A percentile compares a stretch with the other conserved stretches of the same genome.
These are phyloP conservation scores for Latrodectus geometricus DNA, from an alignment of 1,140 invertebrate species.

Conservation along the genomic window DNA sequence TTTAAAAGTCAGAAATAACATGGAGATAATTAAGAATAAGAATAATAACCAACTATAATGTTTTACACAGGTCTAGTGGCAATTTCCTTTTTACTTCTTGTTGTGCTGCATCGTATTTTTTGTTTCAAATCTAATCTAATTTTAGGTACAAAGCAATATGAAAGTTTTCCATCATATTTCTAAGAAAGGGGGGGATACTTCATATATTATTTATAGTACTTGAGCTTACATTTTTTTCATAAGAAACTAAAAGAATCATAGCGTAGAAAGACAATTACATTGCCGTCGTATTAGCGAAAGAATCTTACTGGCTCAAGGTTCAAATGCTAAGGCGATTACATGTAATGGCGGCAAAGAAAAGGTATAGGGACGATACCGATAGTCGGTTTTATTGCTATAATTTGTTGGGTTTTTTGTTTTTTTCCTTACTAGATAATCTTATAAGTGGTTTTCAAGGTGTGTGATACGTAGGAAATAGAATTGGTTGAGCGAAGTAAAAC, in stretches of 20 bases:
- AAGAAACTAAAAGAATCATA: conserved; percentile 33
- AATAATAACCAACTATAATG: conserved; percentile 46
- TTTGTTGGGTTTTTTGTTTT: conserved; percentile 46
- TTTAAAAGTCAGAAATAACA: conserved; percentile 47
- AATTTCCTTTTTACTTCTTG: background rate
- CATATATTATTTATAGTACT: conserved; percentile 40
- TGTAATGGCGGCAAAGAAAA: conserved; percentile 43
- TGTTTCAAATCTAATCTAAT: conserved; percentile 35
- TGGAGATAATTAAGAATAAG: conserved; percentile 29
- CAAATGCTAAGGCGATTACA: conserved; percentile 59
- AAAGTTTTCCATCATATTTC: conserved; percentile 20
- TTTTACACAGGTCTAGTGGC: conserved; percentile 17
- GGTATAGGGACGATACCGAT: conserved; percentile 54
- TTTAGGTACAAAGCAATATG: conserved; percentile 22
- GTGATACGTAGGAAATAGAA: conserved; percentile 52
- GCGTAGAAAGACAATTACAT: conserved; percentile 48
- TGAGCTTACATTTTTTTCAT: conserved; percentile 40
- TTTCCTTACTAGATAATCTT: conserved; percentile 56
- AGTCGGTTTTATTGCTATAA: conserved; percentile 52
- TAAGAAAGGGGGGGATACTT: background rate
- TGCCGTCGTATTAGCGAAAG: conserved; percentile 45
- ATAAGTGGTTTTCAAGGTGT: conserved; percentile 61
- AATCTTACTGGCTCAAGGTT: conserved; percentile 46
- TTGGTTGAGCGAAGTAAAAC: conserved; percentile 44
- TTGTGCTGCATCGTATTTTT: conserved; percentile 5